Evolutionary conservation across 92 coral and sea anemone species (phyloP).

Genomic region (Umimayanthus kanabou): DNA sequence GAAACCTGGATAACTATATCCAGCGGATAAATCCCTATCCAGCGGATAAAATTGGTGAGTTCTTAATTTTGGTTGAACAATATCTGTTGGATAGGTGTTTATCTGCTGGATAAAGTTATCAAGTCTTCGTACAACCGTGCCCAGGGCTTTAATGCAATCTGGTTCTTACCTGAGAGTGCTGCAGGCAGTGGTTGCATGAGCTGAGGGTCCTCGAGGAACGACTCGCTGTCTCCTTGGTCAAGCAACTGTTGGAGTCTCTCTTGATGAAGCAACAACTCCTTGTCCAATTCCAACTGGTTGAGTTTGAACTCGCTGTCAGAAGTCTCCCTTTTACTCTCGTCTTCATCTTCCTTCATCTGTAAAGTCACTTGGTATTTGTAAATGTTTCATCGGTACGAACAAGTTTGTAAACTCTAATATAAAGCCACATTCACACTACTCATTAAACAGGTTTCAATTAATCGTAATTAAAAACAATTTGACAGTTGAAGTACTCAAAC

Average conservation of each 20-base stretch:
- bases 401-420: too few relatives aligned
- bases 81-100: too few relatives aligned
- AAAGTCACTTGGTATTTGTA: neutral
- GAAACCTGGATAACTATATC: too few relatives aligned
- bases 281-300: constrained; percentile 81
- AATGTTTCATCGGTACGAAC: too few relatives aligned
- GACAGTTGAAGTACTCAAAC: too few relatives aligned
- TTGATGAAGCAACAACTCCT: constrained; percentile 91
- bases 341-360: constrained; percentile 50
- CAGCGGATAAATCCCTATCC: too few relatives aligned
- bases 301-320: constrained; percentile 77
- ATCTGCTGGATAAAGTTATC: too few relatives aligned
- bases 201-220: constrained; percentile 72
- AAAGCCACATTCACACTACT: too few relatives aligned
- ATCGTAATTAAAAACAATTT: too few relatives aligned
- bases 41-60: too few relatives aligned
- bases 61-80: too few relatives aligned
- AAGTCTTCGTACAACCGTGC: constrained; percentile 36
- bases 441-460: too few relatives aligned
- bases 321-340: constrained; percentile 67
- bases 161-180: constrained; percentile 44
- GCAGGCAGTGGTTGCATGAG: constrained; percentile 57
- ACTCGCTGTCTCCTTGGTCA: constrained; percentile 89
- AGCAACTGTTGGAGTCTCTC: constrained; percentile 84
- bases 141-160: constrained; percentile 47